Base-by-base conservation (phyloP, 2,888 invertebrate genomes). In the Graphium colonna region DNA sequence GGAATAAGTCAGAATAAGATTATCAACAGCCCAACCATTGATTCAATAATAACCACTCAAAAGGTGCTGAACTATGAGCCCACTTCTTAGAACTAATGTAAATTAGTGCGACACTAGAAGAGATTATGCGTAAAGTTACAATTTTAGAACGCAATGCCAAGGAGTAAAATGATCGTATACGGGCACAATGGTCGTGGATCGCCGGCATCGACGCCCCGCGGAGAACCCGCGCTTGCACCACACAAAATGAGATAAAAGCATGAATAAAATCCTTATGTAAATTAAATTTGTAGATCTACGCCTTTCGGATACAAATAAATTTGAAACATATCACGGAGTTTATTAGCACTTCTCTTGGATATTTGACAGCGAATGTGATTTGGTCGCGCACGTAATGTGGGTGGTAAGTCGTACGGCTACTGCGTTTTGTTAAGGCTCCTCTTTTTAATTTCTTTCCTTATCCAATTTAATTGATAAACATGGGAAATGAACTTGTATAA, bases 251-350 rank as follows among this genome's bases (percentile, higher is more conserved):
- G 68, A 80, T 78, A 83, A 83, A 53, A 79, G 81, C 77, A 74
- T 72, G 70, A 80, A 84, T 84, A 81, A 83, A 82, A 83, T 77
- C 73, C 77, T 75, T 81, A 85, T 79, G 81, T 82, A 86, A 87
- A 86, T 87, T 82, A 75, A 82, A 85, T 82, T 81, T 80, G 75
- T 84, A 74, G 76, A 77, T 71, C 71, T 71, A 71, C 62, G 69
- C 66, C 69, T 68, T 55, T 59, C 56, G 51, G 55, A 44, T 60
- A 55, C 53, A 57, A 53, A 60, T 57, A 60, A 57, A 38, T 57
- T 60, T 51, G 26, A 47, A 51, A 51, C 46, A 43, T 55, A 51
- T 55, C 46, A 55, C 28, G 39, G 38, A 41, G 42, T 55, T 55
- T 55, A 55, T 55, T 51, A 47, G 46, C 46, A 39, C 41, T 46